Conservation (phyloP, 2,797 vertebrate species). For the Tadarida brasiliensis region DNA sequence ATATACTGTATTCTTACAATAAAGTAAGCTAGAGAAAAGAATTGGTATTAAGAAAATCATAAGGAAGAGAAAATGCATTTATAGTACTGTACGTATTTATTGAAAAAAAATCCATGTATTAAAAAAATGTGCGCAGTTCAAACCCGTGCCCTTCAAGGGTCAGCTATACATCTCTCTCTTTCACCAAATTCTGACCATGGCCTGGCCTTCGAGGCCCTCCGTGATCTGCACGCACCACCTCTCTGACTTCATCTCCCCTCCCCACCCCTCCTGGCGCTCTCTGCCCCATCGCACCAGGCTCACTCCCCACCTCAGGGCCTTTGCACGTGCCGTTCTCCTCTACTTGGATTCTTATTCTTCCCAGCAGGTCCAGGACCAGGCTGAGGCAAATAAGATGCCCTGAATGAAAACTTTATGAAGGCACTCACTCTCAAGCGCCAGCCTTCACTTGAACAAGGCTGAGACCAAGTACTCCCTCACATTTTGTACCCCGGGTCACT, state of each 20-base stretch:
- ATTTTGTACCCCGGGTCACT: accelerated
- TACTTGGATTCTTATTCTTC: not conserved
- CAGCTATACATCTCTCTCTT: not conserved
- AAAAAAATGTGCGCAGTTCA: not conserved
- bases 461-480: not conserved
- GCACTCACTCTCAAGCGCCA: not conserved
- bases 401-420: not conserved
- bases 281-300: not conserved
- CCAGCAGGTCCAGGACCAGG: not conserved
- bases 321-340: not conserved
- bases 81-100: not conserved
- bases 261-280: accelerated
- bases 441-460: not conserved
- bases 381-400: not conserved
- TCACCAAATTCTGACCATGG: not conserved
- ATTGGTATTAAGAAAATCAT: not conserved
- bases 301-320: not conserved
- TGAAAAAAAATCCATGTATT: not conserved
- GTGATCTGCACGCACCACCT: not conserved
- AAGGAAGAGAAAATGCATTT: not conserved
- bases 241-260: not conserved
- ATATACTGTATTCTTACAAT: not conserved
- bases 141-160: not conserved
- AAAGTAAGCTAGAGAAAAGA: not conserved
- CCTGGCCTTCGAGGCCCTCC: accelerated